Base-by-base conservation (phyloP, 2,113 vertebrate genomes). In the Chinchilla lanigera region DNA sequence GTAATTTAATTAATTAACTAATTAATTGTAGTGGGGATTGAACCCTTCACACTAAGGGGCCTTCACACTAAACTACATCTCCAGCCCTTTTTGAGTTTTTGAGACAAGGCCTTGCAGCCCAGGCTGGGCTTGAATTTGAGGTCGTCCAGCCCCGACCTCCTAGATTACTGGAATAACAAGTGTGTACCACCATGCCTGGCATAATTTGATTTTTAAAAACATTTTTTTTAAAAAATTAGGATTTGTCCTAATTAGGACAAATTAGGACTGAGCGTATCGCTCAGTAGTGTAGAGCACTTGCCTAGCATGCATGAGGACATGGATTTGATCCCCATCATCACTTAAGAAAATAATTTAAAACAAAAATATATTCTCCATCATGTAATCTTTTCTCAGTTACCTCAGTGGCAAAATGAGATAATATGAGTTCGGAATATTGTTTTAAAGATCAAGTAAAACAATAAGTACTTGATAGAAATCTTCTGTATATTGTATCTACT, bases 381-480 rank as follows among this genome's bases (percentile, higher is more conserved):
- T 71, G 85, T 60, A 19, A 67, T 17, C 12, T 97, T 93, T 44
- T 67, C n/a, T 89, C 58, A 90, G 30, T 80, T 96, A 63, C 7
- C 88, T 92, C 26, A 93, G 0, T 92, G 80, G n/a, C 35, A 88
- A 92, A 92, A 81, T 80, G 28, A 67, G 69, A 61, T 80, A 75
- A 75, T 67, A 80, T 56, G 86, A 94, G 89, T 86, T 95, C n/a
- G 94, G 71, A 96, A 44, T 87, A 96, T 82, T 87, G 4, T 82
- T 86, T 28, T 65, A 47, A 97, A 95, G 75, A 44, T 77, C 69
- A 83, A 88, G 78, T 94, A 88, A 90, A 94, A 90, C 26, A 22
- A 11, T 56, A 17, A 90, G 16, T 33, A 35, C 30, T 93, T 95
- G 81, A 73, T 67, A 82, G 81, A 65, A 91, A 17, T 54, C 89